Percentiles rank a stretch among this genome's conserved stretches.
These are phyloP conservation scores for Adelosebastes latens DNA, from an alignment of 2,797 vertebrate genomes.

Conservation along the genomic window DNA sequence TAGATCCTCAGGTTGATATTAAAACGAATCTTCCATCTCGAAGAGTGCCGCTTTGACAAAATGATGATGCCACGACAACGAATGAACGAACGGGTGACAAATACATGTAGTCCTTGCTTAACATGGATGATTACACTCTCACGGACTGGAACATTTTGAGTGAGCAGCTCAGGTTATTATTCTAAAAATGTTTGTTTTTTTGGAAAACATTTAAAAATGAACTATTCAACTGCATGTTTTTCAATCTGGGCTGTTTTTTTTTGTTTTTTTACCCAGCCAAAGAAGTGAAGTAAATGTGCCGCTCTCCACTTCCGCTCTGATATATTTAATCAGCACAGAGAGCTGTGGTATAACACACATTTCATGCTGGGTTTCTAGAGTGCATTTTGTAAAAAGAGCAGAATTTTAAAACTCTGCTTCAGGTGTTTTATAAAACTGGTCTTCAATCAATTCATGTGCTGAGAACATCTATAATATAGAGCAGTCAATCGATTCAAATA, in stretches of 20 bases:
- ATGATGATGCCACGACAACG: not conserved
- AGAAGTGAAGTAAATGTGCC: not conserved
- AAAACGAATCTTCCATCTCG: not conserved
- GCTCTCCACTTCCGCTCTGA: not conserved
- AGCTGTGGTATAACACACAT: not conserved
- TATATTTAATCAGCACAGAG: not conserved
- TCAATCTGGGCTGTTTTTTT: not conserved
- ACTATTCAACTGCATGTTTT: not conserved
- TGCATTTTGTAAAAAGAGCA: not conserved
- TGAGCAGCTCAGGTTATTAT: not conserved
- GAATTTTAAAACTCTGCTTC: not conserved
- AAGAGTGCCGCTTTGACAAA: not conserved
- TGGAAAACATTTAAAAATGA: not conserved
- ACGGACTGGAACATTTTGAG: not conserved
- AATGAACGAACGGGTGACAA: not conserved
- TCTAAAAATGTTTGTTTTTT: not conserved
- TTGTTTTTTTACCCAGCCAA: not conserved
- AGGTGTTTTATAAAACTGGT: not conserved
- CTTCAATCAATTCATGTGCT: not conserved
- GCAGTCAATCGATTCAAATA: not conserved
- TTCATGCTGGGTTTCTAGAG: not conserved
- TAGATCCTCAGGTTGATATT: not conserved
- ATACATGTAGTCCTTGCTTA: not conserved
- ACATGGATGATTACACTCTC: not conserved
- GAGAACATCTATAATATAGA: not conserved